These are phyloP conservation scores for Lepilemur ruficaudatus DNA, from an alignment of 2,797 vertebrate species.

Conservation along the genomic window DNA sequence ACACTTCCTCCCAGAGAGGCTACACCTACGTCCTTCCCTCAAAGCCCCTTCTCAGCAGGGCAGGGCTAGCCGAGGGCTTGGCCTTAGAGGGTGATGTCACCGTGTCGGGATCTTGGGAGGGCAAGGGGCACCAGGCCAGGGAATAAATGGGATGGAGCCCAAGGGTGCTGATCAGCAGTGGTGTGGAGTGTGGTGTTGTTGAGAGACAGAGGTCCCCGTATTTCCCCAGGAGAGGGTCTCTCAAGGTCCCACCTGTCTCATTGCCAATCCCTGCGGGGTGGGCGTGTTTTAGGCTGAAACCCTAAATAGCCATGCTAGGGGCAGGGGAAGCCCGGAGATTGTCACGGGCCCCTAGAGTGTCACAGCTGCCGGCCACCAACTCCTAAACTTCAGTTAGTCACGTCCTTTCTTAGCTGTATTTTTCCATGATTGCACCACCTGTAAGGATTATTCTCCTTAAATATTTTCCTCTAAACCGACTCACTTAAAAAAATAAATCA, in stretches of 20 bases:
- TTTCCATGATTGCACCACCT: conserved; percentile 25
- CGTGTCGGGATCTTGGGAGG: not conserved
- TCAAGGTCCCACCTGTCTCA: not conserved
- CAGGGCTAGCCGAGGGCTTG: not conserved
- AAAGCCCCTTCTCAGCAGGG: not conserved
- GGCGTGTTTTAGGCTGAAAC: not conserved
- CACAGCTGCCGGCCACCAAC: conserved; percentile 12
- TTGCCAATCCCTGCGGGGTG: not conserved
- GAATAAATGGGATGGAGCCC: not conserved
- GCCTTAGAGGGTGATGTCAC: not conserved
- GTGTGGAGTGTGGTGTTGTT: rapidly evolving
- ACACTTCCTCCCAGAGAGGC: not conserved
- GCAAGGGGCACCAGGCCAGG: not conserved
- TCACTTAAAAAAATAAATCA: not conserved
- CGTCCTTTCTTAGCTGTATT: not conserved
- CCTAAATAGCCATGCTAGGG: conserved; percentile 21
- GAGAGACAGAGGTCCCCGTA: not conserved
- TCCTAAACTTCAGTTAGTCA: not conserved
- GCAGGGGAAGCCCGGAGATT: not conserved
- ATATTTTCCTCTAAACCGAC: conserved; percentile 15
- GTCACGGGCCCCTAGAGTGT: not conserved
- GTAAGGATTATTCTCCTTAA: not conserved
- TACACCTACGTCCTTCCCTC: not conserved
- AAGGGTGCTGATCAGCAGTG: not conserved
- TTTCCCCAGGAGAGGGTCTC: not conserved